Base-by-base conservation (phyloP, 2,113 vertebrate species). In the Platycercus adscitus region DNA sequence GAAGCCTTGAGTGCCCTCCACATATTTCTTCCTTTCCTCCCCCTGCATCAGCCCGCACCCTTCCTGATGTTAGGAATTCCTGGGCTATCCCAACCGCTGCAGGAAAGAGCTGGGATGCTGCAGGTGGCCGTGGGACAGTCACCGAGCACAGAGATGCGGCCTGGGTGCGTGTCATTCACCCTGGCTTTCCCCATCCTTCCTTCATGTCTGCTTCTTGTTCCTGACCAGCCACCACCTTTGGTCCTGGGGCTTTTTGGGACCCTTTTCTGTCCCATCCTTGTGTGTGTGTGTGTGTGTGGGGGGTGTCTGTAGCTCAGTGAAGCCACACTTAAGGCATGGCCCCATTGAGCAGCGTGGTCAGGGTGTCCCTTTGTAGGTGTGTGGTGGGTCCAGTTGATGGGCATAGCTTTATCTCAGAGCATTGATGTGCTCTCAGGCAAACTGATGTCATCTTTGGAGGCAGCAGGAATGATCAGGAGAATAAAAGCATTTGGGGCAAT, bases 31-130 rank as follows among this genome's bases (percentile, higher is more conserved):
- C 87, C 68, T 72, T n/a, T 47, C 76, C 44, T 91, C 52, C 80
- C 56, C 71, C 76, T 37, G 35, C 44, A 44, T 65, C 85, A 31
- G 55, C 85, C 47, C 19, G 3, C n/a, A 1, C 28, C 58, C 8
- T 69, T 80, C 87, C 68, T 6, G 7, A 10, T 2, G 1, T 0
- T 31, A 76, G 79, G 55, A 71, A 82, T 50, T 79, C 66, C 69
- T 20, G 37, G 58, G 49, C 0, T 2, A 50, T 19, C 44, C 71
- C 9, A 2, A 47, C 23, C 41, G 6, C 15, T 0, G 0, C 1
- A 9, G 43, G 46, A n/a, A 58, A 65, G 58, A 60, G 21, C 39
- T 35, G 56, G 56, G 21, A 24, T 35, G 3, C 5, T 5, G 2
- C 2, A 18, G 55, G 79, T 7, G 49, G 26, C 81, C 1, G 0